Conservation (phyloP, 2,797 vertebrate genomes). For the Galago senegalensis region DNA sequence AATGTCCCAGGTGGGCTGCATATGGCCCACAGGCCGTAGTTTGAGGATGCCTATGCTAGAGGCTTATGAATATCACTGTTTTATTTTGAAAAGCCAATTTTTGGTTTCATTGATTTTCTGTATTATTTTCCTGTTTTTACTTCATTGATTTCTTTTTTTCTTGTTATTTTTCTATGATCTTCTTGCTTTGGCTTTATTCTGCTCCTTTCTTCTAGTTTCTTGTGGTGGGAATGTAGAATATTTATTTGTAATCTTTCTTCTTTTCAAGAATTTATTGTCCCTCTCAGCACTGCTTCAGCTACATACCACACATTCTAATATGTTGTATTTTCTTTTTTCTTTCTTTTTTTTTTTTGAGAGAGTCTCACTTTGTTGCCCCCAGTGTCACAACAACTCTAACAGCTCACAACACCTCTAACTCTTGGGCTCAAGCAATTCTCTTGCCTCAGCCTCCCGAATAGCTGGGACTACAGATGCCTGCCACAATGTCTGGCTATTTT, state of each 20-base stretch:
- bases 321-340: background rate
- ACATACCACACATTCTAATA: background rate
- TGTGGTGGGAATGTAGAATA: background rate
- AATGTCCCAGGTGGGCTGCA: no score
- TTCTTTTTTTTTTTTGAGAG: no score
- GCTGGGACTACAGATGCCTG: no score
- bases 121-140: background rate
- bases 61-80: background rate
- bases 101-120: background rate
- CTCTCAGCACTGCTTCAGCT: background rate
- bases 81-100: background rate
- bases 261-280: background rate
- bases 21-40: no score
- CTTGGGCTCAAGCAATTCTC: no score
- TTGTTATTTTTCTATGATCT: background rate
- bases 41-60: background rate
- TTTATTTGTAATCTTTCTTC: background rate
- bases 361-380: no score
- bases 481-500: no score
- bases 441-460: no score
- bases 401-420: no score
- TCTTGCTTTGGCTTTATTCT: slow-evolving; percentile 26
- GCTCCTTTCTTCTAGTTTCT: background rate
- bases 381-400: no score
- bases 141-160: background rate